Conservation (phyloP, 2,888 invertebrate genomes). For the Schizaphis graminum region DNA sequence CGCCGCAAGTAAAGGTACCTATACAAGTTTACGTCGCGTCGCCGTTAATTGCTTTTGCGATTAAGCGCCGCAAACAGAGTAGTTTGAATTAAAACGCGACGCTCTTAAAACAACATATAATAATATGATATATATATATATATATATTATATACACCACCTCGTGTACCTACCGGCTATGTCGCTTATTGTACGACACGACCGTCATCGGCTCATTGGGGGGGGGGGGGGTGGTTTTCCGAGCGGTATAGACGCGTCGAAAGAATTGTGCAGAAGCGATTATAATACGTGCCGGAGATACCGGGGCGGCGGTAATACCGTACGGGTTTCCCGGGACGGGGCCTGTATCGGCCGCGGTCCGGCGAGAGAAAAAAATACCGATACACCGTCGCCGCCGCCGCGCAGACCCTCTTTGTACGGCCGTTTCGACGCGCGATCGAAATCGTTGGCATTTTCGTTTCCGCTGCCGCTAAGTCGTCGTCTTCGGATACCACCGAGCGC, state of each 20-base stretch:
- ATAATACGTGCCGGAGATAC: not conserved
- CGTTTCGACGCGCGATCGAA: not conserved
- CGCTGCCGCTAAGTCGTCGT: not conserved
- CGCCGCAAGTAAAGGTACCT: not conserved
- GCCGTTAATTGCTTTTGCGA: slow-evolving; percentile 10
- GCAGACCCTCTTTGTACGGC: not conserved
- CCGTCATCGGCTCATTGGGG: no score
- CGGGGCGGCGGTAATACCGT: not conserved
- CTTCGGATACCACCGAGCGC: not conserved
- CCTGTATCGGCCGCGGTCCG: not conserved
- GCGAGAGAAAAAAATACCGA: not conserved
- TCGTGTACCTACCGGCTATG: fast-evolving
- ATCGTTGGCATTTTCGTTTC: not conserved
- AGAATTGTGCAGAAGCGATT: not conserved
- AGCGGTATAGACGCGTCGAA: no score
- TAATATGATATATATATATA: not conserved
- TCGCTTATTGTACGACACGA: no score
- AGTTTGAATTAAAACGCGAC: not conserved
- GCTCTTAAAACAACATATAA: not conserved
- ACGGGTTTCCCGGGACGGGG: not conserved
- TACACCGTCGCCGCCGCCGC: not conserved
- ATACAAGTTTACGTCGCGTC: not conserved
- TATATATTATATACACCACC: not conserved
- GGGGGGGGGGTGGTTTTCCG: no score
- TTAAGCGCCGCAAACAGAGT: not conserved